Evolutionary conservation across 2,888 invertebrate genomes (phyloP).

Genomic region (Meloe dianella): DNA sequence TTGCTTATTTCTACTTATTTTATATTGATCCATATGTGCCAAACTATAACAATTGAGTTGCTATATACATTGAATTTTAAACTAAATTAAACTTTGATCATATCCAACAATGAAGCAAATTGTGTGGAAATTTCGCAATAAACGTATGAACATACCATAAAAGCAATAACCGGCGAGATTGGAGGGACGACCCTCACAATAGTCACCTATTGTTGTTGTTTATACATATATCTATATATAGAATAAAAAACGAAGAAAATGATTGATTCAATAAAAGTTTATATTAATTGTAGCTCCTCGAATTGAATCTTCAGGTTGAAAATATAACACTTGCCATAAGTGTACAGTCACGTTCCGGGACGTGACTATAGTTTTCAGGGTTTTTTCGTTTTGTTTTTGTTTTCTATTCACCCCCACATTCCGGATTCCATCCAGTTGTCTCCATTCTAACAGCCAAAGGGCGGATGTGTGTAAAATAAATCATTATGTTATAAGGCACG

Average conservation of each 20-base stretch:
- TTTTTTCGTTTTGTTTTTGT: not conserved
- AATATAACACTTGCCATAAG: not conserved
- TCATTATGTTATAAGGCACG: not conserved
- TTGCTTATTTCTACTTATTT: not conserved
- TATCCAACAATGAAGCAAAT: constrained; percentile 28
- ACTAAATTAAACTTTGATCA: constrained; percentile 26
- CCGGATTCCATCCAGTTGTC: not conserved
- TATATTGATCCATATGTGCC: not conserved
- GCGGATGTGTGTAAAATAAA: constrained; percentile 4
- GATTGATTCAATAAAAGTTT: not conserved
- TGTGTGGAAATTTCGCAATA: constrained; percentile 24
- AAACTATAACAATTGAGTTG: too few species aligned
- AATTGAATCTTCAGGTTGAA: not conserved
- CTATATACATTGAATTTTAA: constrained; percentile 31
- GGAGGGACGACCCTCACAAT: not conserved
- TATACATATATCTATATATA: not conserved
- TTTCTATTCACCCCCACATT: not conserved
- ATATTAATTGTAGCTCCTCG: not conserved
- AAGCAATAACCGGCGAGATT: constrained; percentile 10
- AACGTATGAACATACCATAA: constrained; percentile 10
- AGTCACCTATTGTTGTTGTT: not conserved
- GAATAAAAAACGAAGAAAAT: not conserved
- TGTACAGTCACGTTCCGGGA: not conserved
- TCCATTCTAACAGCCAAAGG: constrained; percentile 2
- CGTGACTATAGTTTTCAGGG: not conserved